Conservation (phyloP, 1,140 invertebrate species). For the Formica exsecta region DNA sequence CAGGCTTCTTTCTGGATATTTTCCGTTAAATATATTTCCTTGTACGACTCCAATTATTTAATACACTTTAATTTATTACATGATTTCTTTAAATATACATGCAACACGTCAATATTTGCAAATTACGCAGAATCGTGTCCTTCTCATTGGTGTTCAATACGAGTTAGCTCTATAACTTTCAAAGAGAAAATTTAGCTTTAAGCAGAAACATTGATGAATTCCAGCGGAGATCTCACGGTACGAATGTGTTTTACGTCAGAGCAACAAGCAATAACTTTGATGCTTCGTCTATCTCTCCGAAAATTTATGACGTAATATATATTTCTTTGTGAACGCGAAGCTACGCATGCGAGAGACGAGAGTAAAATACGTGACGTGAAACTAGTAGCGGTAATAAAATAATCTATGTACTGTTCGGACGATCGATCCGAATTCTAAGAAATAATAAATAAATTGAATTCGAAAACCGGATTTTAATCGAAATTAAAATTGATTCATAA, state of each 20-base stretch:
- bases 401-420: neutral
- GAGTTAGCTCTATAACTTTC: neutral
- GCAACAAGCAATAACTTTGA: slow-evolving; percentile 7
- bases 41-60: slow-evolving; percentile 53
- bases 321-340: neutral
- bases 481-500: neutral
- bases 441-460: neutral
- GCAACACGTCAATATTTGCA: neutral
- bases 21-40: slow-evolving; percentile 29
- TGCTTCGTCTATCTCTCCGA: neutral
- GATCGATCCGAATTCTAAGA: too few relatives aligned
- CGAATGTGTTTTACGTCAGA: neutral
- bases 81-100: too few relatives aligned
- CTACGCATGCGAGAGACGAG: neutral
- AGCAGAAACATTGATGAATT: slow-evolving; percentile 7
- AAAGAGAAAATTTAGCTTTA: neutral
- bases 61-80: slow-evolving; percentile 36
- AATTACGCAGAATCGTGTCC: neutral
- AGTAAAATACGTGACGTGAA: neutral
- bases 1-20: neutral
- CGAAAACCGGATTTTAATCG: too few relatives aligned
- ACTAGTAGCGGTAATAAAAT: neutral
- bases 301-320: slow-evolving; percentile 7
- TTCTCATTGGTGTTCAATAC: neutral
- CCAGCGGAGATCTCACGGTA: neutral